Evolutionary conservation across 2,797 vertebrate genomes (phyloP), one percentile per base, ranked within the genome.

Genomic region (Anguilla anguilla): DNA sequence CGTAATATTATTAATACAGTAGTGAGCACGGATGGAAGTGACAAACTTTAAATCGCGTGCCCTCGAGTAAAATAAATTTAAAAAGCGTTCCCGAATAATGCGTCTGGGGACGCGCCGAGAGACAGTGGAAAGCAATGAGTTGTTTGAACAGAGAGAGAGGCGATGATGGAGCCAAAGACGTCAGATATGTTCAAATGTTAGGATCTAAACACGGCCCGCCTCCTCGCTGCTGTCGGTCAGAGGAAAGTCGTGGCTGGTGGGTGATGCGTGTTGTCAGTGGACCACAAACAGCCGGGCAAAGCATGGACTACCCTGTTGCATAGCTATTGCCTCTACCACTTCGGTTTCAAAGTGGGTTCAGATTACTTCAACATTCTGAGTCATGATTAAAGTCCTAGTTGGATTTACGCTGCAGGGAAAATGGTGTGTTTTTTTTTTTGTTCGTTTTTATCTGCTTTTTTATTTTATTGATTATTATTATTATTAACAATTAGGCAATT

Each of bases 101-200:
- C 55, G 43, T 4, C 28, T 28, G 35, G 87, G 64, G 64, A 61
- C 74, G 64, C 86, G 89, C 86, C 69, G 79, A 89, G 87, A 90
- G 83, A 85, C 67, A 81, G 87, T 85, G 83, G 82, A 87, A 89
- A 89, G 89, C 89, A 82, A 79, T 53, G 69, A 90, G 89, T 91
- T 91, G 89, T 91, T 91, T 85, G 87, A 89, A n/a, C n/a, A 88
- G 89, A 90, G 88, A 88, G 89, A 92, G 87, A 90, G 81, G 74
- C 91, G 91, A 91, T 87, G 91, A 94, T 92, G 90, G 87, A 90
- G 91, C 89, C 90, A 88, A 90, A 93, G 91, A 93, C 92, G 92
- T 92, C 93, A 92, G 91, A 92, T 91, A 89, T 91, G 92, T 89
- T 92, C 90, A 85, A 91, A 92, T 90, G 91, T 92, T 93, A 89